Evolutionary conservation across 30 jellyfish, hydroid and myxozoan genomes (phyloP).

Genomic region (Aurelia sp.): DNA sequence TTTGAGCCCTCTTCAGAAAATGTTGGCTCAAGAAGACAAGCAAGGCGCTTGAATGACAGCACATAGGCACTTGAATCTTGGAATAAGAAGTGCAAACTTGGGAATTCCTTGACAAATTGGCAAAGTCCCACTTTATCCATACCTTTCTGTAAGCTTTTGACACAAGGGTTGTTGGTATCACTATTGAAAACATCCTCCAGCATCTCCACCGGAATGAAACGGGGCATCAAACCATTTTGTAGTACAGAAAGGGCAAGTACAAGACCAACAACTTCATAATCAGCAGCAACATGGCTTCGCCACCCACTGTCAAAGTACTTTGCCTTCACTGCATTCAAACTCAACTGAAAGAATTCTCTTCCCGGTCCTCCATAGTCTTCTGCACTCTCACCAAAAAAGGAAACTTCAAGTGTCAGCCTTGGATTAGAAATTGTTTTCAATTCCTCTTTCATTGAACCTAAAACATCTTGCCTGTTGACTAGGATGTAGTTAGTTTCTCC

Average conservation of each 20-base stretch:
- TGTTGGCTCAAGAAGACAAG: conserved; percentile 11
- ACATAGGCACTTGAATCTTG: conserved; percentile 16
- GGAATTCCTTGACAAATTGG: conserved; percentile 20
- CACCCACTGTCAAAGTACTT: neutral
- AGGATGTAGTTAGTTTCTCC: conserved; percentile 27
- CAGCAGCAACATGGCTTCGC: conserved; percentile 11
- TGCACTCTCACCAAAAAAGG: too few species aligned
- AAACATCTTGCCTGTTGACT: conserved; percentile 11
- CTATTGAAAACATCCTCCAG: too few species aligned
- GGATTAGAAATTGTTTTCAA: neutral
- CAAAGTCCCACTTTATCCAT: neutral
- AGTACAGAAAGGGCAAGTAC: conserved; percentile 11
- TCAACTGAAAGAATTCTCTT: too few species aligned
- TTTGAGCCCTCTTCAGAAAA: too few species aligned
- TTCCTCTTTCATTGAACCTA: conserved; percentile 28
- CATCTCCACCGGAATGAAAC: neutral
- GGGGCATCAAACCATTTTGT: conserved; percentile 21
- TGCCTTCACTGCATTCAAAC: too few species aligned
- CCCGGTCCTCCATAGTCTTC: too few species aligned
- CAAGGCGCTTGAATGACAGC: conserved; percentile 24
- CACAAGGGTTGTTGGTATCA: too few species aligned
- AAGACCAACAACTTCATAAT: conserved; percentile 5
- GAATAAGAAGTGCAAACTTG: neutral
- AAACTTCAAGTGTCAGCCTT: conserved; percentile 26
- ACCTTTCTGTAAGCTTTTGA: too few species aligned